A percentile compares a stretch with the other conserved stretches of the same genome.
Evolutionary conservation across 2,888 invertebrate species (phyloP).

Genomic region (Mesochorus sp.): DNA sequence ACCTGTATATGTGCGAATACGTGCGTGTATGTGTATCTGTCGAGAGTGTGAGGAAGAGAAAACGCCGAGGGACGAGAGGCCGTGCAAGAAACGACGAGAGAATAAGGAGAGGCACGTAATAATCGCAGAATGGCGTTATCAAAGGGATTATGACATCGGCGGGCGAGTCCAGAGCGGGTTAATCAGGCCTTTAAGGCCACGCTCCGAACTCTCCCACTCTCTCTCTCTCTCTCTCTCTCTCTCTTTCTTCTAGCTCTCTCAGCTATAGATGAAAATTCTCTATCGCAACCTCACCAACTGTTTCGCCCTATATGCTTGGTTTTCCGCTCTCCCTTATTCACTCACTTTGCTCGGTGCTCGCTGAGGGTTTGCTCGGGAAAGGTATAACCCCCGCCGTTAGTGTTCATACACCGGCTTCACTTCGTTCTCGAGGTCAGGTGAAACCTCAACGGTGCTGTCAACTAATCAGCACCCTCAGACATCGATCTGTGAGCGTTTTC

Average conservation of each 20-base stretch:
- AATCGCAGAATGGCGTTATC: conserved; percentile 72
- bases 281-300: background rate
- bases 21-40: background rate
- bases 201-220: conserved; percentile 24
- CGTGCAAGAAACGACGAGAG: conserved; percentile 49
- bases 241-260: conserved; percentile 3
- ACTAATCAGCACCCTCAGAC: conserved; percentile 78
- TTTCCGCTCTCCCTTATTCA: background rate
- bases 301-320: background rate
- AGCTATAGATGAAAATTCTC: background rate
- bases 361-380: conserved; percentile 11
- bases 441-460: conserved; percentile 75
- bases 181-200: conserved; percentile 78
- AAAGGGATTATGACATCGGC: conserved; percentile 75
- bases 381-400: conserved; percentile 56
- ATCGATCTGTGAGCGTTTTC: conserved; percentile 66
- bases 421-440: conserved; percentile 62
- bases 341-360: too few relatives aligned
- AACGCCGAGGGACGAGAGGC: conserved; percentile 44
- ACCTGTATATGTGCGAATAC: too few relatives aligned
- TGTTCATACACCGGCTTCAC: conserved; percentile 74
- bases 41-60: conserved; percentile 32
- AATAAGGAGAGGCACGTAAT: conserved; percentile 66
- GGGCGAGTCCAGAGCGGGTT: conserved; percentile 72
- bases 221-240: conserved; percentile 13